Evolutionary conservation across 2,113 vertebrate genomes (phyloP), one percentile per base, ranked within the genome.

Genomic region (Pangasianodon gigas): DNA sequence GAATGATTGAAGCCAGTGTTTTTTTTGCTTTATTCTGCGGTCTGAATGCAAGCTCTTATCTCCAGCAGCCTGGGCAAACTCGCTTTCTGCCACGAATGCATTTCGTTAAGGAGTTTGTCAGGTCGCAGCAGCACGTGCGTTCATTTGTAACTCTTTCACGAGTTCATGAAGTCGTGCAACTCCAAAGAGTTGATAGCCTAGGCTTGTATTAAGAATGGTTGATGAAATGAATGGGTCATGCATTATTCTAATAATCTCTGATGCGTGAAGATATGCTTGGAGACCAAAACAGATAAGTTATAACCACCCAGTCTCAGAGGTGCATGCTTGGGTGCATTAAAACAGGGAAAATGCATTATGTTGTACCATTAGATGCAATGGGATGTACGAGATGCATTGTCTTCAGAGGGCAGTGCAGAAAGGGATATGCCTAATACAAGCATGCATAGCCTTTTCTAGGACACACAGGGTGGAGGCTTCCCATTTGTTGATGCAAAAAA

Each of bases 61-160:
- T 83, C 32, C 19, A 6, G 32, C 18, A 41, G 52, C 37, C 11
- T 54, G 26, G 8, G 46, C 0, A 81, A 32, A 7, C 51, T 21
- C n/a, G 0, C 52, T 62, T 41, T 62, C 56, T 84, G 82, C 82
- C 82, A 84, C 82, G 82, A 84, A 62, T 26, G 56, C 82, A 84
- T 29, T 46, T 84, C 21, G 32, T 24, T 24, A 18, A 32, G 8
- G 9, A 56, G 77, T 52, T 54, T 81, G 10, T 29, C 77, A 41
- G 9, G 80, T 56, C 16, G 32, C 13, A 56, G 37, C n/a, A 37
- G 75, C 11, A 41, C 46, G 46, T 82, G 51, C n/a, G 11, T 46
- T 44, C 11, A 84, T 18, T 7, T 84, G 2, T 10, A 9, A 14
- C 8, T 41, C 7, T 26, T 41, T 13, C 60, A 21, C 16, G 11